Evolutionary conservation across 1,140 invertebrate genomes (phyloP), one percentile per base, ranked within the genome.

Genomic region (Geopemphigus sp.): DNA sequence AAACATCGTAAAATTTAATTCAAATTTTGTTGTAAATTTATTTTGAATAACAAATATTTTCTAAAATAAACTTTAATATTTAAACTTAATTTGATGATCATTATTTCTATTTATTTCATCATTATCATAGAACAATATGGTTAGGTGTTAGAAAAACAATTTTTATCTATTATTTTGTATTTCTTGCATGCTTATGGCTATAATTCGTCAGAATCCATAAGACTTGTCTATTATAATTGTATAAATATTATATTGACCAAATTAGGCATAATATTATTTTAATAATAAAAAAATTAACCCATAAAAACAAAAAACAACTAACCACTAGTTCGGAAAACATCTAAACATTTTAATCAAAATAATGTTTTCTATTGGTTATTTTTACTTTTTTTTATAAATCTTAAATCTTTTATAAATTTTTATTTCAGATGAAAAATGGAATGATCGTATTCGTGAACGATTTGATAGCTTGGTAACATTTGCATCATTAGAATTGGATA

Each of bases 381-480:
- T 39, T 26, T 53, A 53, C 0, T 70, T 24, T 50, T 19, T 57
- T 61, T 45, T 57, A 0, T 56, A 2, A 47, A 8, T 5, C 3
- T n/a, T 53, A 54, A 54, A n/a, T 50, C 54, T 12, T 29, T 10
- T 54, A 53, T 19, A 68, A 88, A 89, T 63, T 17, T 63, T 15
- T 26, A 50, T 61, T 78, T 78, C 63, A 78, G 72, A 74, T 81
- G 84, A 85, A 63, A 84, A 94, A 84, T 94, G 93, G 93, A 92
- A 94, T 85, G 92, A 93, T 83, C 90, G 93, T 82, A 94, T 95
- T 83, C 93, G 90, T 84, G 93, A 91, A 83, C 92, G 93, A 50
- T 95, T 95, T 87, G 94, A 96, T 86, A 90, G 93, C 76, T 87
- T 95, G 81, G 92, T 95, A 80, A 93, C 92, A 32, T 93, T 95